Evolutionary conservation across 2,888 invertebrate species (phyloP).

Genomic region (Atherix ibis): DNA sequence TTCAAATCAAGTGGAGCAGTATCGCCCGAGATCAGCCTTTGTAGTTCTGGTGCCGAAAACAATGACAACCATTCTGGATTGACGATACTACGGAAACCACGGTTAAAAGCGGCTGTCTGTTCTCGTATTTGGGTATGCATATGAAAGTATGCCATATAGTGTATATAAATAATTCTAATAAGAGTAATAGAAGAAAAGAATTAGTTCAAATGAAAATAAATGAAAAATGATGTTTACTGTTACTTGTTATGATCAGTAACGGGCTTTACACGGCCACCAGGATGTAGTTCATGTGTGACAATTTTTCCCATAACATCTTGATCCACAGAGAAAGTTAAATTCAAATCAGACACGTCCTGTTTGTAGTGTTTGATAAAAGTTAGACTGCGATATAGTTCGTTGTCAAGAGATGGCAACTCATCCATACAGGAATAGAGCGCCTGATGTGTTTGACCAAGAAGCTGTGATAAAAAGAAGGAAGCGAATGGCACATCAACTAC

Average conservation of each 20-base stretch:
- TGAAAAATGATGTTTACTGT: slow-evolving; percentile 13
- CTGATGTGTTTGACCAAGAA: slow-evolving; percentile 83
- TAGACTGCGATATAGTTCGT: slow-evolving; percentile 87
- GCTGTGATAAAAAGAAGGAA: slow-evolving; percentile 92
- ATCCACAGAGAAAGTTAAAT: slow-evolving; percentile 91
- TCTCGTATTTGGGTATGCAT: slow-evolving; percentile 97
- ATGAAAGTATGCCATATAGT: slow-evolving; percentile 94
- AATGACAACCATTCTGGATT: slow-evolving; percentile 88
- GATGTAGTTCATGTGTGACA: slow-evolving; percentile 86
- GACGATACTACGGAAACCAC: slow-evolving; percentile 89
- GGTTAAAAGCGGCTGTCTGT: slow-evolving; percentile 91
- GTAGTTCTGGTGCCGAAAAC: slow-evolving; percentile 91
- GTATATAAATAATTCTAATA: slow-evolving; percentile 89
- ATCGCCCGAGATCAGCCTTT: slow-evolving; percentile 90
- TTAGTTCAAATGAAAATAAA: slow-evolving; percentile 4
- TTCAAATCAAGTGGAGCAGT: slow-evolving; percentile 81
- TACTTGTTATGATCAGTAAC: slow-evolving; percentile 96
- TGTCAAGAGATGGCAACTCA: slow-evolving; percentile 91
- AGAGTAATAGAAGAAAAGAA: slow-evolving; percentile 8
- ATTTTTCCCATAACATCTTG: slow-evolving; percentile 89
- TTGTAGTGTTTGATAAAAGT: slow-evolving; percentile 90
- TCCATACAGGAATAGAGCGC: slow-evolving; percentile 94
- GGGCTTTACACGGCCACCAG: slow-evolving; percentile 82
- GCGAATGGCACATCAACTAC: slow-evolving; percentile 98
- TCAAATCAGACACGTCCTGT: slow-evolving; percentile 83